Conservation (phyloP, 2,888 invertebrate species). For the Odontothrips loti region DNA sequence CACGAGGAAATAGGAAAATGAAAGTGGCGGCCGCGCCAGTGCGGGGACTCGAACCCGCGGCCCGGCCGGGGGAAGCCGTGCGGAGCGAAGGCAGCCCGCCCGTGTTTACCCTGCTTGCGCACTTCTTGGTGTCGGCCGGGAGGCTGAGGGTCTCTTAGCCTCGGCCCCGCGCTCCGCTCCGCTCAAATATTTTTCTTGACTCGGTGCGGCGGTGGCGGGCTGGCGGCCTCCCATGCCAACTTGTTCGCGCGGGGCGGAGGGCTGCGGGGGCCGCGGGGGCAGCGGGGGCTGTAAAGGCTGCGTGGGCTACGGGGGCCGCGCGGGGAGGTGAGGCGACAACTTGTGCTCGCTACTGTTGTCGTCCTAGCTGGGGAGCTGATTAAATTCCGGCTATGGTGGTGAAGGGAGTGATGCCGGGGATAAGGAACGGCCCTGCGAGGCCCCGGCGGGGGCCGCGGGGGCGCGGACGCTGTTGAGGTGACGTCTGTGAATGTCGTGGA, state of each 20-base stretch:
- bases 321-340: background rate
- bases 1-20: background rate
- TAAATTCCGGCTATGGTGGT: constrained; percentile 2
- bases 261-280: background rate
- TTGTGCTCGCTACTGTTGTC: background rate
- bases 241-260: background rate
- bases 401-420: constrained; percentile 6
- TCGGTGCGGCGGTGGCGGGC: background rate
- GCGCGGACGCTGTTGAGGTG: background rate
- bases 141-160: background rate
- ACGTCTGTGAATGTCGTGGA: background rate
- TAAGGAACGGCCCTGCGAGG: background rate
- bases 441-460: background rate
- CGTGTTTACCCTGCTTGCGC: background rate
- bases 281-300: background rate
- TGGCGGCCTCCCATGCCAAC: background rate
- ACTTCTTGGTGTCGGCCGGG: background rate
- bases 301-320: background rate
- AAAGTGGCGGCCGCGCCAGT: background rate
- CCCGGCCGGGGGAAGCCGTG: background rate
- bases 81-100: background rate
- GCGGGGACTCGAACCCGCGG: background rate
- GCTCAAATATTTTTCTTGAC: constrained; percentile 18
- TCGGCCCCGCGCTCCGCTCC: background rate
- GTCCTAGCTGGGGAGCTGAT: background rate